A percentile compares a stretch with the other conserved stretches of the same genome.
These are phyloP conservation scores for Ornithoptera alexandrae DNA, from an alignment of 2,888 invertebrate species.

Conservation along the genomic window DNA sequence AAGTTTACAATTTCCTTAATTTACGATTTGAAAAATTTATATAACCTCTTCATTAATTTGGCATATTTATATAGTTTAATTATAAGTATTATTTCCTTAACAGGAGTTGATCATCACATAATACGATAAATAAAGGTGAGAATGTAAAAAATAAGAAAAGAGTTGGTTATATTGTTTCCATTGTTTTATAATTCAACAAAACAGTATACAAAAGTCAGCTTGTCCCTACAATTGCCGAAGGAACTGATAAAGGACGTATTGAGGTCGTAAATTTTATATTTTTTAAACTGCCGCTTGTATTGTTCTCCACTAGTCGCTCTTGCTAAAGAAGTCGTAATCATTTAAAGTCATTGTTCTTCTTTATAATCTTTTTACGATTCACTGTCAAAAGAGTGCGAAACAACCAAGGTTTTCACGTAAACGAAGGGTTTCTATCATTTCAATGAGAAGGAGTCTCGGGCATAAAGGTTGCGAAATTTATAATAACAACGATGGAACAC, in stretches of 20 bases:
- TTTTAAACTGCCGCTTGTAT: conserved; percentile 32
- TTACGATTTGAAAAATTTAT: too few relatives aligned
- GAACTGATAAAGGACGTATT: conserved; percentile 32
- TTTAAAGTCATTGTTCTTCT: conserved; percentile 42
- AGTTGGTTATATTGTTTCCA: background rate
- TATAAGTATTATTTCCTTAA: too few relatives aligned
- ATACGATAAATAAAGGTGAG: background rate
- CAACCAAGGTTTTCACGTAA: conserved; percentile 49
- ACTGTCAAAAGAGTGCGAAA: conserved; percentile 46
- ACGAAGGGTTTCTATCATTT: conserved; percentile 33
- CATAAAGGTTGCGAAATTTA: conserved; percentile 5
- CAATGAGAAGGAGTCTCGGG: background rate
- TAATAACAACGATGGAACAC: background rate
- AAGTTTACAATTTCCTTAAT: too few relatives aligned
- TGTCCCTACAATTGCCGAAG: conserved; percentile 32
- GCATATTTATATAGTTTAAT: too few relatives aligned
- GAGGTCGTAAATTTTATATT: conserved; percentile 30
- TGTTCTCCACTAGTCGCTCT: conserved; percentile 33
- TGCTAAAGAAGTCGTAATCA: conserved; percentile 48
- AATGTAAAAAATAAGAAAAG: background rate
- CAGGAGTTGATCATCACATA: too few relatives aligned
- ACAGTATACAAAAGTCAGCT: background rate
- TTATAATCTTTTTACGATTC: conserved; percentile 44
- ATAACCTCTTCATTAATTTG: too few relatives aligned
- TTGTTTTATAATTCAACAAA: background rate